phyloP scores from a whole-genome alignment of 2,113 vertebrate genomes.

The Cisticola juncidis region DNA sequence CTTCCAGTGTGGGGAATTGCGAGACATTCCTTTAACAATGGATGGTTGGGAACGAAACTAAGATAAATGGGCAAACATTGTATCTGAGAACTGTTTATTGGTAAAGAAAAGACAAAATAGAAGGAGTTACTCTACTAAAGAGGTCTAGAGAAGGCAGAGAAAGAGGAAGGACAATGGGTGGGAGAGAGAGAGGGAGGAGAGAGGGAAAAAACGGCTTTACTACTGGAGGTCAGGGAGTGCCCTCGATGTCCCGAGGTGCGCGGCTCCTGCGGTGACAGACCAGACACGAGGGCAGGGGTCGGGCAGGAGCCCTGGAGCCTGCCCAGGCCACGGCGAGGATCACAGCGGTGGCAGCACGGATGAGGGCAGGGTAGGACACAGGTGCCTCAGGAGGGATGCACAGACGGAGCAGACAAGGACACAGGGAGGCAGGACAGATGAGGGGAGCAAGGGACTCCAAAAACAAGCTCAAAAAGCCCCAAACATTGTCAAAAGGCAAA shows the following conservation, averaged over 20 bases:
- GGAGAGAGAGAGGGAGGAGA: not conserved
- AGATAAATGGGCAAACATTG: not conserved
- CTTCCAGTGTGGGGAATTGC: not conserved
- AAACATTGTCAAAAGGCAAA: not conserved
- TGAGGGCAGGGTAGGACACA: fast-evolving
- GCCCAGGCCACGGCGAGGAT: fast-evolving
- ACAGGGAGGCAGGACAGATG: not conserved
- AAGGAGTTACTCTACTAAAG: not conserved
- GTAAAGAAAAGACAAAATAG: not conserved
- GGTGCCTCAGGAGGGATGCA: not conserved
- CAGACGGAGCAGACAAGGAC: too few species aligned
- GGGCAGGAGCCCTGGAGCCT: not conserved
- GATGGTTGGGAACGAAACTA: not conserved
- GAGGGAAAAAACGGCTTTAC: not conserved
- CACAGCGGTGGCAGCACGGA: too few species aligned
- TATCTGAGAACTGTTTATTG: not conserved
- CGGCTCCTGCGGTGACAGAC: fast-evolving
- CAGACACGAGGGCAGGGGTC: fast-evolving
- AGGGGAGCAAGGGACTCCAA: too few species aligned
- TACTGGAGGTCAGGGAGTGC: not conserved
- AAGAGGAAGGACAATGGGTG: not conserved
- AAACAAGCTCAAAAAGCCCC: not conserved
- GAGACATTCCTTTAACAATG: not conserved
- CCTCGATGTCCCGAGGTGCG: fast-evolving
- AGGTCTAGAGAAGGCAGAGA: too few species aligned